phyloP scores from a whole-genome alignment of 2,113 vertebrate genomes.

The Barbus barbus region DNA sequence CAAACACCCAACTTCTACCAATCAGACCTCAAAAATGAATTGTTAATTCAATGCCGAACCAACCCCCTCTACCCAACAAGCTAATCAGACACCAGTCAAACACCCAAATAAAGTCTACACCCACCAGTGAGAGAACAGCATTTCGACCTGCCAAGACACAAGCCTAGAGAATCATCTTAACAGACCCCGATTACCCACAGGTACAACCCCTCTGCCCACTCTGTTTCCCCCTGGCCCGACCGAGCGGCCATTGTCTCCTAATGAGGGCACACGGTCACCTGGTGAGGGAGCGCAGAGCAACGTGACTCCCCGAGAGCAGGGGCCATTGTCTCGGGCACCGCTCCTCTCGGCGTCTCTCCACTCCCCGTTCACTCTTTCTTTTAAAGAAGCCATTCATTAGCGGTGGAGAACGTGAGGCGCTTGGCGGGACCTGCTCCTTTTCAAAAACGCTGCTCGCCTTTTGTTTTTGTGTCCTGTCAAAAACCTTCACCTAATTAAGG shows the following conservation, averaged over 20 bases:
- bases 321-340: too few species aligned
- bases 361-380: slow-evolving; percentile 60
- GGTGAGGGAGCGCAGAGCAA: too few species aligned
- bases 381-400: slow-evolving; percentile 89
- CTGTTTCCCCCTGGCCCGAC: slow-evolving; percentile 76
- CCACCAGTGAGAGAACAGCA: slow-evolving; percentile 52
- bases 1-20: background rate
- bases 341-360: too few species aligned
- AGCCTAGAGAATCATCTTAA: slow-evolving; percentile 46
- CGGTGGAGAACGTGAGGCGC: slow-evolving; percentile 81
- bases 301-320: too few species aligned
- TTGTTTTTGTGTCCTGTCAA: slow-evolving; percentile 94
- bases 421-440: slow-evolving; percentile 87
- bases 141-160: slow-evolving; percentile 42
- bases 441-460: slow-evolving; percentile 86
- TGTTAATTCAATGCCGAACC: background rate
- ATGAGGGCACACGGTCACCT: slow-evolving; percentile 80
- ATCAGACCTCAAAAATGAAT: background rate
- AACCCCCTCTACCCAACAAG: background rate
- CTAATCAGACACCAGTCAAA: background rate
- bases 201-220: slow-evolving; percentile 22
- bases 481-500: slow-evolving; percentile 96
- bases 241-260: slow-evolving; percentile 73
- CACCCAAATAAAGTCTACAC: background rate
- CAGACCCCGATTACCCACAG: background rate